Conservation (phyloP, 2,113 vertebrate species). For the Atlantisia rogersi region DNA sequence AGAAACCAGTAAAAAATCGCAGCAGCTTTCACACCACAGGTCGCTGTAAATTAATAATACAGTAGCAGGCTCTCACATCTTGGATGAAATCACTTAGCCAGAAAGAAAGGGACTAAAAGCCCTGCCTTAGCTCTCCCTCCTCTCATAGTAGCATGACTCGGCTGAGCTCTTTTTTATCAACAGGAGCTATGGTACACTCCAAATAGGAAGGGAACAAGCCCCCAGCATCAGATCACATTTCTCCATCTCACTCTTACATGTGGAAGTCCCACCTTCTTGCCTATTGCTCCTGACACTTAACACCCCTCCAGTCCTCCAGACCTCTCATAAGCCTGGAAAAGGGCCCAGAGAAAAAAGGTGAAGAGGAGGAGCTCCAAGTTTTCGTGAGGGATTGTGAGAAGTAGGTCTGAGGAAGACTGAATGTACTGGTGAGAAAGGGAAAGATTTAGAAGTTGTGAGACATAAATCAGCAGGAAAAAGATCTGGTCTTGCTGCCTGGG, state of each 20-base stretch:
- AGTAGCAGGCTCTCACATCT: background rate
- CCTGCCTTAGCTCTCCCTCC: background rate
- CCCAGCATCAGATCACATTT: background rate
- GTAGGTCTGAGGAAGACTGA: background rate
- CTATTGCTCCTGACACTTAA: background rate
- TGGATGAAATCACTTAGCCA: background rate
- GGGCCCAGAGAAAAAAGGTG: background rate
- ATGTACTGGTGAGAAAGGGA: background rate
- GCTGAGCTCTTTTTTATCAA: background rate
- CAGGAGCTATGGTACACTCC: background rate
- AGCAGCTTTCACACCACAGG: background rate
- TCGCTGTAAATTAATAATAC: background rate
- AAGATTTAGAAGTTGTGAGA: background rate
- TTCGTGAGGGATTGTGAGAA: background rate
- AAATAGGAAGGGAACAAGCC: background rate
- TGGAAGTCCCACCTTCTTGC: background rate
- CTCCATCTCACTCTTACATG: background rate
- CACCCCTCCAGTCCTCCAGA: background rate
- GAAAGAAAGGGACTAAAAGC: background rate
- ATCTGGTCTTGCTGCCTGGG: background rate
- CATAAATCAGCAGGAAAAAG: background rate
- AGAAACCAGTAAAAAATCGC: background rate
- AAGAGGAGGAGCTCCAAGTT: background rate
- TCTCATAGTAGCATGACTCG: background rate
- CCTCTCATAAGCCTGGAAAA: background rate